Evolutionary conservation across 2,888 invertebrate genomes (phyloP).

Genomic region (Agonum fuliginosum): DNA sequence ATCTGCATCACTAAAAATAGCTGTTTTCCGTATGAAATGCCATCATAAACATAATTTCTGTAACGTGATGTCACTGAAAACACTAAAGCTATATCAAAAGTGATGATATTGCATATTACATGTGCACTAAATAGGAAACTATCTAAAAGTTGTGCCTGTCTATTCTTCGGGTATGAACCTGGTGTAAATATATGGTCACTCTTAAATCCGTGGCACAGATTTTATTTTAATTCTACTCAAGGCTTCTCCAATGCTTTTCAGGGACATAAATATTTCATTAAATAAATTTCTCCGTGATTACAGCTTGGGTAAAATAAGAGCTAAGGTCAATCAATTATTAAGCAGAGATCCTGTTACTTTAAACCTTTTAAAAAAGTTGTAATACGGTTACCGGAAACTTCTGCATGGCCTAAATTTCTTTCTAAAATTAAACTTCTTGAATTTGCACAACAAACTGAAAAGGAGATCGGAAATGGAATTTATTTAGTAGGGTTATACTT

Average conservation of each 20-base stretch:
- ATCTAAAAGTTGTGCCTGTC: background rate
- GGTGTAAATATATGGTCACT: background rate
- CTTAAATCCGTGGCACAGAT: background rate
- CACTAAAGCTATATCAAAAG: slow-evolving; percentile 14
- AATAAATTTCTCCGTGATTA: slow-evolving; percentile 26
- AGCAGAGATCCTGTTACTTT: slow-evolving; percentile 17
- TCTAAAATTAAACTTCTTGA: background rate
- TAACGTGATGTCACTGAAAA: slow-evolving; percentile 2
- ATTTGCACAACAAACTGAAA: slow-evolving; percentile 15
- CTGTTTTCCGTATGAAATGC: background rate
- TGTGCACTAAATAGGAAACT: slow-evolving; percentile 8
- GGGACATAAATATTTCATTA: slow-evolving; percentile 18
- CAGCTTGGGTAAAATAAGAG: slow-evolving; percentile 11
- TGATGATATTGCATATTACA: slow-evolving; percentile 11
- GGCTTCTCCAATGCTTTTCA: background rate
- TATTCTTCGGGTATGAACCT: background rate
- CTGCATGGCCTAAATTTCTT: background rate
- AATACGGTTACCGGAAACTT: background rate
- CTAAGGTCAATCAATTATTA: slow-evolving; percentile 21
- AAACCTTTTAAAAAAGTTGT: slow-evolving; percentile 34
- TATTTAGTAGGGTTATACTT: too few relatives aligned
- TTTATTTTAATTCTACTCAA: background rate
- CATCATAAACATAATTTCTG: slow-evolving; percentile 17
- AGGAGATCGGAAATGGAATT: background rate
- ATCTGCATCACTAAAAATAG: slow-evolving; percentile 13